A percentile compares a stretch with the other conserved stretches of the same genome.
phyloP scores from a whole-genome alignment of 2,888 invertebrate species.

The Hetaerina titia region DNA sequence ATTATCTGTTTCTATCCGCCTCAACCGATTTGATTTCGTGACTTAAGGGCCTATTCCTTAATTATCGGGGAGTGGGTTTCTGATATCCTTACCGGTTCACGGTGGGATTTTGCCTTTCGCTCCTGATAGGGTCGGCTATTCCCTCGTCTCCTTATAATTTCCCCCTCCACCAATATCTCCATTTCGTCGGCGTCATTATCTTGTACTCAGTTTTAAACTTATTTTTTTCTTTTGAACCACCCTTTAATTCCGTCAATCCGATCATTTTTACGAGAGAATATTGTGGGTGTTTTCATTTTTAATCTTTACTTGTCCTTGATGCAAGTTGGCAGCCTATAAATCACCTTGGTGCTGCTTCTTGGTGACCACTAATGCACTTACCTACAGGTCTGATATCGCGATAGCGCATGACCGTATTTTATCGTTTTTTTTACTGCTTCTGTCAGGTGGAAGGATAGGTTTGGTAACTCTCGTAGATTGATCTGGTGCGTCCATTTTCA shows the following conservation, averaged over 20 bases:
- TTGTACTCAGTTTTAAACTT: neutral
- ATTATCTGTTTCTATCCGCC: no score
- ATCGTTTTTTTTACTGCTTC: neutral
- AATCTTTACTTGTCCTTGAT: neutral
- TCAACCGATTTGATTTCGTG: neutral
- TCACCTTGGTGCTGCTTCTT: no score
- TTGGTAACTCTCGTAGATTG: neutral
- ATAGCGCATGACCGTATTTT: neutral
- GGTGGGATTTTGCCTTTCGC: neutral
- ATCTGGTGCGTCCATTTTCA: neutral
- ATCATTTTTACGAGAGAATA: neutral
- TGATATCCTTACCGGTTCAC: neutral
- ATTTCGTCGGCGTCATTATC: neutral
- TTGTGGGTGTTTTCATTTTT: neutral
- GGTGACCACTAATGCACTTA: no score
- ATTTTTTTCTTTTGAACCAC: neutral
- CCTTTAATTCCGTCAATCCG: no score
- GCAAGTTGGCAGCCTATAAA: no score
- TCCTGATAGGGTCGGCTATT: neutral
- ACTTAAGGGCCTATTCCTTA: neutral
- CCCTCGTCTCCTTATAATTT: neutral
- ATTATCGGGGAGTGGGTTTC: neutral
- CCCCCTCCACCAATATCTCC: neutral
- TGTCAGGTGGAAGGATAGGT: neutral
- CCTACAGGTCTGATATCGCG: neutral